Evolutionary conservation across 2,113 vertebrate genomes (phyloP).

Genomic region (Chitala chitala): DNA sequence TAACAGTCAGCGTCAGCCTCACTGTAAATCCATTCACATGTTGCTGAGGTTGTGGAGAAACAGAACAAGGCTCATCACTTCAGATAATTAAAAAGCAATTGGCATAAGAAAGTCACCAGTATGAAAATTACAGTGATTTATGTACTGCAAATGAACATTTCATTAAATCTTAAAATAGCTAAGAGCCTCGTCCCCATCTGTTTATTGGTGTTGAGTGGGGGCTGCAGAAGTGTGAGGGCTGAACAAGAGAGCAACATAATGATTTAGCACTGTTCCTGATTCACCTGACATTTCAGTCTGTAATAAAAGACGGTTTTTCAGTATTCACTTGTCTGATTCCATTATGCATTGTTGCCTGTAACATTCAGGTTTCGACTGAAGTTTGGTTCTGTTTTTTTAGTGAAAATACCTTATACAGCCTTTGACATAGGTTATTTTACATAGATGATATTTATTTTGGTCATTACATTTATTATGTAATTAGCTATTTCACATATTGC

Average conservation of each 20-base stretch:
- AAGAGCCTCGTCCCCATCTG: background rate
- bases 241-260: constrained; percentile 7
- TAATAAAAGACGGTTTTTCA: constrained; percentile 17
- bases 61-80: constrained; percentile 13
- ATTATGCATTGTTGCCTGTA: constrained; percentile 19
- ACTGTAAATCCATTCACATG: background rate
- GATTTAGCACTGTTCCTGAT: constrained; percentile 19
- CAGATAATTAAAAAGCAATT: constrained; percentile 25
- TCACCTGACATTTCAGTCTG: constrained; percentile 18
- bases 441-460: too few species aligned
- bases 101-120: background rate
- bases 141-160: constrained; percentile 18
- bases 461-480: too few species aligned
- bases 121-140: constrained; percentile 1
- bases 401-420: too few species aligned
- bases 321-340: constrained; percentile 19
- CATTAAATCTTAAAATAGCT: constrained; percentile 9
- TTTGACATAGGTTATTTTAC: too few species aligned
- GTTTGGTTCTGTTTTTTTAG: background rate
- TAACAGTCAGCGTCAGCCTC: background rate
- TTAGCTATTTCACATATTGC: too few species aligned
- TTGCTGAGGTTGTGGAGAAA: background rate
- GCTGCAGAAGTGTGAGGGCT: background rate
- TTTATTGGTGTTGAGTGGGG: background rate
- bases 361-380: constrained; percentile 12